Base-by-base conservation (phyloP, 2,113 vertebrate genomes). In the Grallaria varia region DNA sequence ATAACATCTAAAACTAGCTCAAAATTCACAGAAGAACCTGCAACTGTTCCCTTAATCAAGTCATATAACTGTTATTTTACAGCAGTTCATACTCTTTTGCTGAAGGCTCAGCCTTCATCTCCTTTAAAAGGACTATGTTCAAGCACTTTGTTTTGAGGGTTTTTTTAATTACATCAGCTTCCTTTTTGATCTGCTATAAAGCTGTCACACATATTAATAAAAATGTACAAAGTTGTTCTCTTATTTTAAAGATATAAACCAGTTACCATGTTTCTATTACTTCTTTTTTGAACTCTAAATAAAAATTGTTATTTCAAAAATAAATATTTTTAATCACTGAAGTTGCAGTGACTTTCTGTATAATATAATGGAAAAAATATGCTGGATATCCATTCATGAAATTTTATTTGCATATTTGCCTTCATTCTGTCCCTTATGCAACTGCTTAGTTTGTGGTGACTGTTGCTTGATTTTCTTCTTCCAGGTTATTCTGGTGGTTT, bases 21-120 rank as follows among this genome's bases (percentile, higher is more conserved):
- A 79, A 63, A 42, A 84, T 84, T 78, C 49, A 63, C 19, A 79
- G 62, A 94, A 89, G 73, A 14, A 47, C 27, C 5, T 49, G 3
- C 14, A 85, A 27, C 31, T 90, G 8, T 83, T 94, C 60, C 69
- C 30, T 95, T 71, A 84, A 92, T 45, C 12, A 91, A 86, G 55
- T 87, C 16, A 33, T 44, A 37, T 5, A 12, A 14, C 66, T 84
- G 24, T 52, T 90, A 74, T 80, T 86, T 88, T 53, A 3, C 12
- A 35, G 69, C 35, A 90, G 8, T 40, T 95, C 22, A 55, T 64
- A 71, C 12, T 58, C 15, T 5, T 89, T 24, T 93, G 86, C 75
- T 50, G 10, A 75, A 60, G 31, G 19, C 44, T 80, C 50, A 72
- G 8, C 4, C 83, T 84, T 16, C 10, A 69, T 68, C 84, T 79